These are phyloP conservation scores for Potorous gilbertii DNA, from an alignment of 2,797 vertebrate species.

Conservation along the genomic window DNA sequence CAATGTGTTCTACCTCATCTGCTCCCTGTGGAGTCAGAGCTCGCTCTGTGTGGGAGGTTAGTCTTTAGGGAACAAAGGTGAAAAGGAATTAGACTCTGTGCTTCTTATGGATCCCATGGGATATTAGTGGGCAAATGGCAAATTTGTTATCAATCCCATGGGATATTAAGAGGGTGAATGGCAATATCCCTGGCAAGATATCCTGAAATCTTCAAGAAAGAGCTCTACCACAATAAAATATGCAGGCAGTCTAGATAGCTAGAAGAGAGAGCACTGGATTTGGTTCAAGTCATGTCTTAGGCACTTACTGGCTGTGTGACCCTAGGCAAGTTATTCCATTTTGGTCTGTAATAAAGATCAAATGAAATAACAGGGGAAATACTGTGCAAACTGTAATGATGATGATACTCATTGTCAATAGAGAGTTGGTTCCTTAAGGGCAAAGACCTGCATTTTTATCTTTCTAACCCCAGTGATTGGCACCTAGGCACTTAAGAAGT, in stretches of 20 bases:
- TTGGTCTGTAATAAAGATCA: slow-evolving; percentile 12
- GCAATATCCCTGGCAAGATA: neutral
- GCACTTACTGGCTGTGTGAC: neutral
- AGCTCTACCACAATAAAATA: neutral
- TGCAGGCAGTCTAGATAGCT: neutral
- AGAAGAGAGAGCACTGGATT: neutral
- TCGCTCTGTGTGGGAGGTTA: neutral
- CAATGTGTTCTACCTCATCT: neutral
- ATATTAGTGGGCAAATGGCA: neutral
- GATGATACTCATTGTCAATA: neutral
- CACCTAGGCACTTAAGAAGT: neutral
- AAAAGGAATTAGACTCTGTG: neutral
- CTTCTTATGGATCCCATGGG: neutral
- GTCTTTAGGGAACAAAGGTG: neutral
- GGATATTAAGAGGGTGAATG: neutral
- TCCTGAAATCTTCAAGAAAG: neutral
- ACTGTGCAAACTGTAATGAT: neutral
- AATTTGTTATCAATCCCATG: neutral
- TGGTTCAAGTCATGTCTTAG: neutral
- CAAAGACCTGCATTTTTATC: neutral
- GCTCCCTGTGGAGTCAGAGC: neutral
- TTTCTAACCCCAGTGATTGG: neutral
- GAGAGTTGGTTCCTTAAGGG: neutral
- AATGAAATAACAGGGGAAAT: slow-evolving; percentile 39
- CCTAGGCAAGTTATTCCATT: slow-evolving; percentile 1